These are phyloP conservation scores for Pissodes strobi DNA, from an alignment of 1,140 invertebrate genomes.

Conservation along the genomic window DNA sequence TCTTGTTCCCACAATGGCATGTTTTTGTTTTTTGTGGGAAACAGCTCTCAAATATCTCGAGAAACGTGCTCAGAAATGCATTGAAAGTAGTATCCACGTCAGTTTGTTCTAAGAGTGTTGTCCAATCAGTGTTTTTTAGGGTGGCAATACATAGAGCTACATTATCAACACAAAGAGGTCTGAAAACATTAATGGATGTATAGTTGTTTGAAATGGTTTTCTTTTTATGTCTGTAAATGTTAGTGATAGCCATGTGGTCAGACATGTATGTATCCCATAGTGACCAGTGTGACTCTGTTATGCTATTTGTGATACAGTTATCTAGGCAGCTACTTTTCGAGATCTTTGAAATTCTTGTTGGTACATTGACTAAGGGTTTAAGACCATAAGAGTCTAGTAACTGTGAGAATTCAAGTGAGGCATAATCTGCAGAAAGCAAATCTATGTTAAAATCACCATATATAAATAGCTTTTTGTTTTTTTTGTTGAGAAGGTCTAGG, in stretches of 20 bases:
- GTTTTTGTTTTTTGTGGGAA: too few species aligned
- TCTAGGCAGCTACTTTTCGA: conserved; percentile 1
- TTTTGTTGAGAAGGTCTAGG: not conserved
- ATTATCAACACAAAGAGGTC: not conserved
- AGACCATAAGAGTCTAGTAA: not conserved
- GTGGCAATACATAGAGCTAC: too few species aligned
- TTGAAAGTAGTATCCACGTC: too few species aligned
- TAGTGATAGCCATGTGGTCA: too few species aligned
- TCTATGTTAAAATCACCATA: conserved; percentile 9
- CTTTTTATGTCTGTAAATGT: too few species aligned
- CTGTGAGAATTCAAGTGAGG: not conserved
- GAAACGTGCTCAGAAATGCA: too few species aligned
- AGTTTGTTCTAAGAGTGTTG: too few species aligned
- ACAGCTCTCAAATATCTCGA: too few species aligned
- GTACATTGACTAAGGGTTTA: not conserved
- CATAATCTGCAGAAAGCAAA: not conserved
- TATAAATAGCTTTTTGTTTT: not conserved
- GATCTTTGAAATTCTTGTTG: conserved; percentile 1
- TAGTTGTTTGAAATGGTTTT: not conserved
- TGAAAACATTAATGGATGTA: not conserved
- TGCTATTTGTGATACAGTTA: conserved; percentile 11
- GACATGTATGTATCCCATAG: conserved; percentile 8
- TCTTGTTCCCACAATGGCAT: too few species aligned
- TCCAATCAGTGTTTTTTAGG: too few species aligned
- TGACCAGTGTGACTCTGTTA: not conserved